These are phyloP conservation scores for Drosophila nannoptera DNA, from an alignment of 1,140 invertebrate species.

Conservation along the genomic window DNA sequence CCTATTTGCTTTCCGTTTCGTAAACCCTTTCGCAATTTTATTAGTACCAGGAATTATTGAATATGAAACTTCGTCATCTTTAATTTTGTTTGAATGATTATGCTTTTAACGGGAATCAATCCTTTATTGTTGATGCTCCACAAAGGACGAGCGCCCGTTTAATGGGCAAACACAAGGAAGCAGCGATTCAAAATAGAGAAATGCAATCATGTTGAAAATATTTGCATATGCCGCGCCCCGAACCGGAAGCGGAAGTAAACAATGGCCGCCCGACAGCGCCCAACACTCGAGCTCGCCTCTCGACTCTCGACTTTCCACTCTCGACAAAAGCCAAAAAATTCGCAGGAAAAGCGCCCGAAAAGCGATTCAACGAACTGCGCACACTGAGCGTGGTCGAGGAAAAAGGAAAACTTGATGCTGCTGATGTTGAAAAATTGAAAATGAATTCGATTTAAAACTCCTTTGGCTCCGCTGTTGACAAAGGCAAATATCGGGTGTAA, in stretches of 20 bases:
- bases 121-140: background rate
- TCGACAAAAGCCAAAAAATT: constrained; percentile 48
- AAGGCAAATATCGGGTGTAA: background rate
- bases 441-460: constrained; percentile 7
- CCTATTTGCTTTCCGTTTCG: background rate
- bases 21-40: background rate
- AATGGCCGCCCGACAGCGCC: constrained; percentile 49
- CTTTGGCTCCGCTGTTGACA: background rate
- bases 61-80: background rate
- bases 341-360: constrained; percentile 45
- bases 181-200: constrained; percentile 54
- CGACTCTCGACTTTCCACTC: background rate
- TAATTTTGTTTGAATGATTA: constrained; percentile 41
- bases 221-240: constrained; percentile 64
- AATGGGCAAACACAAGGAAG: constrained; percentile 26
- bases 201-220: constrained; percentile 75
- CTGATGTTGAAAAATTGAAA: constrained; percentile 12
- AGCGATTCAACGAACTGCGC: constrained; percentile 64
- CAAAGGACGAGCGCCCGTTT: background rate
- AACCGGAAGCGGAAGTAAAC: constrained; percentile 73
- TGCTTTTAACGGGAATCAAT: constrained; percentile 59
- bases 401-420: constrained; percentile 23
- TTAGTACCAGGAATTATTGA: too few species aligned
- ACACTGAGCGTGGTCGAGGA: constrained; percentile 22
- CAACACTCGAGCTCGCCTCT: background rate